Evolutionary conservation across 1,140 invertebrate species (phyloP).

Genomic region (Xylocopa sonorina): DNA sequence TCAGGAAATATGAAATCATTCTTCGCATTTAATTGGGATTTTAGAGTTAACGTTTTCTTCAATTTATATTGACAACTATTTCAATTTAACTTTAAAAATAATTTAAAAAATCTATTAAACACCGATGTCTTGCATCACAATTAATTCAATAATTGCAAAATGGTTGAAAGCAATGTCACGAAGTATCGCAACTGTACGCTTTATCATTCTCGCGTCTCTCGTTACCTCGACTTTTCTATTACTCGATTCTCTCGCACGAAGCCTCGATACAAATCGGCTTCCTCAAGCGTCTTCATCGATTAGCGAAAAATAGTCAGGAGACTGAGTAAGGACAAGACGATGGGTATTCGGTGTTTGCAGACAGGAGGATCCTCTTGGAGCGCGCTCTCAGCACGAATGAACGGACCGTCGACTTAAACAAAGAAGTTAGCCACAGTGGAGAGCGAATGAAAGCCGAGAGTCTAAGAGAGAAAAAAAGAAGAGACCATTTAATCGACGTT

Average conservation of each 20-base stretch:
- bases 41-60: too few species aligned
- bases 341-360: conserved; percentile 64
- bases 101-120: too few species aligned
- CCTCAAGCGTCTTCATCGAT: conserved; percentile 26
- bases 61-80: too few species aligned
- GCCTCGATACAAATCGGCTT: conserved; percentile 20
- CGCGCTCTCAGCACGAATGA: conserved; percentile 61
- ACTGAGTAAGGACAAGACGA: conserved; percentile 44
- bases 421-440: not conserved
- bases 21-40: too few species aligned
- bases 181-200: too few species aligned
- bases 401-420: conserved; percentile 7
- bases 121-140: too few species aligned
- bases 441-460: not conserved
- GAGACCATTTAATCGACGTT: not conserved
- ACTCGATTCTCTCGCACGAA: too few species aligned
- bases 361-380: conserved; percentile 65
- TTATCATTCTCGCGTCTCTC: too few species aligned
- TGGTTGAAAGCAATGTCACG: too few species aligned
- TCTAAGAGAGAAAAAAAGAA: not conserved
- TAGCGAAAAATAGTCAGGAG: conserved; percentile 5
- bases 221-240: too few species aligned
- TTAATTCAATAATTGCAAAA: too few species aligned
- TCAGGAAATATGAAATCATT: not conserved
- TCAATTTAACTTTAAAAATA: too few species aligned